A percentile compares a stretch with the other conserved stretches of the same genome.
Evolutionary conservation across 2,888 invertebrate species (phyloP).

Genomic region (Cantharis flavilabris): DNA sequence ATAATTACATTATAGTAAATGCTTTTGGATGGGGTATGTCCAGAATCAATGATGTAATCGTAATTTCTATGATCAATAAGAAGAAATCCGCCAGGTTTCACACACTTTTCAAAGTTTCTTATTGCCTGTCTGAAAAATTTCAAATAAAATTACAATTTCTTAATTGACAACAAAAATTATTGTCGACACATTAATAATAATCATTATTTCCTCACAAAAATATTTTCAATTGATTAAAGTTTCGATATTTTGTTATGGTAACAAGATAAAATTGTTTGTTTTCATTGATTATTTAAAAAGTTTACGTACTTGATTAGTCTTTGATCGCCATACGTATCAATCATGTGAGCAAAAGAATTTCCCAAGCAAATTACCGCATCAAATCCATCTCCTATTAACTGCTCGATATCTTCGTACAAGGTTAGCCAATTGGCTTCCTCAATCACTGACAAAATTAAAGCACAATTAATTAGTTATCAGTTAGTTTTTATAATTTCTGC

Average conservation of each 20-base stretch:
- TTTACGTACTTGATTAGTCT: conserved; percentile 69
- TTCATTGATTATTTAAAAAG: not conserved
- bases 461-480: not conserved
- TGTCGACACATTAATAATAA: not conserved
- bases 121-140: conserved; percentile 66
- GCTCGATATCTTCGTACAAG: conserved; percentile 72
- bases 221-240: not conserved
- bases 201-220: not conserved
- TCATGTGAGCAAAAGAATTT: conserved; percentile 88
- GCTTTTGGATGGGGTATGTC: conserved; percentile 79
- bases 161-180: not conserved
- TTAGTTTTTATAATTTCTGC: not conserved
- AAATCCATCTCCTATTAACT: conserved; percentile 68
- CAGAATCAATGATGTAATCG: conserved; percentile 77
- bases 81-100: conserved; percentile 83
- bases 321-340: conserved; percentile 80
- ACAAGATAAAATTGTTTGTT: not conserved
- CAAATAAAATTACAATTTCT: not conserved
- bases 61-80: conserved; percentile 90
- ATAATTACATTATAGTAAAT: conserved; percentile 85
- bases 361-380: conserved; percentile 90
- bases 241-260: not conserved
- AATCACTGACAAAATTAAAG: conserved; percentile 64
- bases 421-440: conserved; percentile 92
- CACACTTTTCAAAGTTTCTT: conserved; percentile 77